Percentiles rank a stretch among this genome's conserved stretches.
Conservation (phyloP, 2,113 vertebrate species). For the Camelus dromedarius region DNA sequence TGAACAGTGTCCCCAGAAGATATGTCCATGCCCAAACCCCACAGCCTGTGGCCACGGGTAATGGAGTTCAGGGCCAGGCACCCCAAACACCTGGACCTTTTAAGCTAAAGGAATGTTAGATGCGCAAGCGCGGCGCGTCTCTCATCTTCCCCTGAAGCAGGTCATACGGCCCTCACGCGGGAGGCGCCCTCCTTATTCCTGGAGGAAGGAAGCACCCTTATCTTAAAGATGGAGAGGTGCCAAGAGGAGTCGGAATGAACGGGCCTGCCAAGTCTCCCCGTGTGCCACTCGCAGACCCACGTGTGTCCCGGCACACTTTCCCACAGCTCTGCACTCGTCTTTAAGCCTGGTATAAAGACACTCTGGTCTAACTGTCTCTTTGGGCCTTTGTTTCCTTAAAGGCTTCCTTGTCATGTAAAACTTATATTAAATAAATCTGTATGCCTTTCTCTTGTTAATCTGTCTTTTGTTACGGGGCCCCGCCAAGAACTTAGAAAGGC, state of each 20-base stretch:
- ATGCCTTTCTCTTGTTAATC: background rate
- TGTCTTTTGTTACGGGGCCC: background rate
- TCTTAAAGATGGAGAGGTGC: background rate
- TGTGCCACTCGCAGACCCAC: no score
- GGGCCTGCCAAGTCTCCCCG: background rate
- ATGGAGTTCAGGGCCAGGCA: background rate
- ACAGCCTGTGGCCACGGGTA: background rate
- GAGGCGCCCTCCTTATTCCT: background rate
- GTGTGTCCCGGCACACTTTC: background rate
- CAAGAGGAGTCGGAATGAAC: rapidly evolving
- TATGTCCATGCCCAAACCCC: background rate
- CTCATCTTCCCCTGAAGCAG: background rate
- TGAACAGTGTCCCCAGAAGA: background rate
- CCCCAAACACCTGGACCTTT: background rate
- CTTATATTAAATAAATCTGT: background rate
- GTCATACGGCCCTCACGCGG: background rate
- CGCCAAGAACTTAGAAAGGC: background rate
- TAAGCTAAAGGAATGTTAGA: background rate
- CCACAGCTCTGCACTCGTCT: background rate
- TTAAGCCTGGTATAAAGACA: background rate
- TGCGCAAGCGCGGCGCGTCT: background rate
- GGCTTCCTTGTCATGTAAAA: background rate
- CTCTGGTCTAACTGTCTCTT: background rate
- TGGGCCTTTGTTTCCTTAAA: background rate
- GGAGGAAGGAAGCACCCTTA: background rate